Evolutionary conservation across 2,797 vertebrate species (phyloP).

Genomic region (Austrolebias charrua): DNA sequence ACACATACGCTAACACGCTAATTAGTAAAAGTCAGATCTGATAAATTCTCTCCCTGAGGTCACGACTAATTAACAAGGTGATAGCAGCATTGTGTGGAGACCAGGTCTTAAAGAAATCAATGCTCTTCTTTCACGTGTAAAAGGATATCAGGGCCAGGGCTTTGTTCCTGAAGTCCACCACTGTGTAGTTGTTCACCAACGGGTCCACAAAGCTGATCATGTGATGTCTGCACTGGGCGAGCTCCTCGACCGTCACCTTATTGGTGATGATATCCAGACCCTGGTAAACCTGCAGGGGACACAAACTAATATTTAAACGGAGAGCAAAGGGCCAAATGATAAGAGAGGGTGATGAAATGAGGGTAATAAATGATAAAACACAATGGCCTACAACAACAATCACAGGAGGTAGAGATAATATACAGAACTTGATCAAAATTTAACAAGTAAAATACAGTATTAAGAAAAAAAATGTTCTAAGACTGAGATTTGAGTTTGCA

Average conservation of each 20-base stretch:
- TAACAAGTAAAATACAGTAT: too few species aligned
- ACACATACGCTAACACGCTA: slow-evolving; percentile 10
- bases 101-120: slow-evolving; percentile 5
- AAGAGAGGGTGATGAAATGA: background rate
- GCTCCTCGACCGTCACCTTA: slow-evolving; percentile 88
- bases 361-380: background rate
- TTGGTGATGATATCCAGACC: slow-evolving; percentile 97
- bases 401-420: too few species aligned
- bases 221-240: slow-evolving; percentile 88
- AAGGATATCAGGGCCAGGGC: slow-evolving; percentile 92
- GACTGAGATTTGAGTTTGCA: too few species aligned
- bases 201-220: slow-evolving; percentile 98
- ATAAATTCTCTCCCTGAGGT: slow-evolving; percentile 20
- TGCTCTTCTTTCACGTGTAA: background rate
- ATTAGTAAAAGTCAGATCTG: slow-evolving; percentile 40
- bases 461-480: too few species aligned
- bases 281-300: slow-evolving; percentile 85
- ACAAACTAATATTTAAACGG: slow-evolving; percentile 1
- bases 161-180: slow-evolving; percentile 95
- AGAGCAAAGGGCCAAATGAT: background rate
- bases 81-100: background rate
- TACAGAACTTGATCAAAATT: too few species aligned
- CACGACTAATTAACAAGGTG: slow-evolving; percentile 22
- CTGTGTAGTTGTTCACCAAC: slow-evolving; percentile 88
- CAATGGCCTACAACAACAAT: too few species aligned